Evolutionary conservation across 1,140 invertebrate genomes (phyloP), one percentile per base, ranked within the genome.

Genomic region (Leptinotarsa undecemlineata): DNA sequence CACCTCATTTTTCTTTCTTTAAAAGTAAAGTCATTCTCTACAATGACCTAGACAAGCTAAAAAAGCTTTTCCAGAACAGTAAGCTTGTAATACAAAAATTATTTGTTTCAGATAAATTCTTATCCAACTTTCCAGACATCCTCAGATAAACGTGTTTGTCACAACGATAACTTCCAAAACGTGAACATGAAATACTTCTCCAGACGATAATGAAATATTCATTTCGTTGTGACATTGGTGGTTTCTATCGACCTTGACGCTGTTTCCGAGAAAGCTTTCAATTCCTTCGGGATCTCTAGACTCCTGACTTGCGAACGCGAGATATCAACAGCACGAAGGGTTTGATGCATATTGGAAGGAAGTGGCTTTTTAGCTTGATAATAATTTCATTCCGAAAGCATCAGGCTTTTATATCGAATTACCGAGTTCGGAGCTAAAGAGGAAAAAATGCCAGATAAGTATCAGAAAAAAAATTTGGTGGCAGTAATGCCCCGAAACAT

Each of bases 311-410:
- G 4, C 17, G n/a, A 57, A 19, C 15, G 4, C 6, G 51, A n/a
- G 51, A 57, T 57, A 57, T 19, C 51, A 42, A 42, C 51, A 57
- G 51, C 17, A 57, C 33, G 33, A 42, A 42, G 17, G n/a, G 51
- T 57, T 57, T 57, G 51, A 57, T 57, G n/a, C n/a, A 57, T 57
- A 57, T 57, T 57, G 51, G 51, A 57, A 57, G 51, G 14, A 57
- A 57, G 51, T 57, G 51, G 51, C 51, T 19, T 57, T 57, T 57
- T 57, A 57, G 51, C 51, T 57, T 8, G 51, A 57, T 57, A 57
- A 57, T 57, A 57, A 57, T 57, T 57, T 17, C 51, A 57, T 57
- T 57, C 4, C 14, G 51, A 57, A 57, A 17, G 51, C 51, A 19
- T 17, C 51, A 57, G 51, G 51, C 51, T 57, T 15, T 19, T 57